Conservation (phyloP, 53 echinoderm and acorn worm species). For the Paelopatides confundens region DNA sequence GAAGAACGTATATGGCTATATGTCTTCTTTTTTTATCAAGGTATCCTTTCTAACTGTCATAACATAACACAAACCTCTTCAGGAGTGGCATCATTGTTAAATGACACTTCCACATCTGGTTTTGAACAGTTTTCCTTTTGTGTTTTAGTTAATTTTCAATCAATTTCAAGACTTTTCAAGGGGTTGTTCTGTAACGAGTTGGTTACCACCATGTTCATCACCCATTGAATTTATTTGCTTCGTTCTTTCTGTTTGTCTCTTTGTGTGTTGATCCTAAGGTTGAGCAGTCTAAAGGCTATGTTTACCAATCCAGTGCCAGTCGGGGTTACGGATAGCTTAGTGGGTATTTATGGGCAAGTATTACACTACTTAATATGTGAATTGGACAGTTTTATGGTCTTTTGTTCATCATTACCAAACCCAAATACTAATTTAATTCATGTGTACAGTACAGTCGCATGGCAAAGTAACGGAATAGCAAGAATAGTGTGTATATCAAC, state of each 20-base stretch:
- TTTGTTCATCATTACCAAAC: constrained; percentile 18
- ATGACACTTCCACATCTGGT: not conserved
- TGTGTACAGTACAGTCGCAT: not conserved
- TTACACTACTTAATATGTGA: constrained; percentile 17
- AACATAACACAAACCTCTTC: not conserved
- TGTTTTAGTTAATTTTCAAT: constrained; percentile 32
- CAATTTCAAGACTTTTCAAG: constrained; percentile 8
- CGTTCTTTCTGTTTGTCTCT: not conserved
- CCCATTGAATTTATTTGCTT: constrained; percentile 3
- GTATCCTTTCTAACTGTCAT: no score
- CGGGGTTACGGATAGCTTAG: constrained; percentile 29
- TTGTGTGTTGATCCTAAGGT: constrained; percentile 41
- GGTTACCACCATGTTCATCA: constrained; percentile 24
- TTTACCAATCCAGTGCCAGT: constrained; percentile 18
- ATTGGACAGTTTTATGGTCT: constrained; percentile 34
- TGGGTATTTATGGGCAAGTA: constrained; percentile 31
- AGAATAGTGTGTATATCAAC: no score
- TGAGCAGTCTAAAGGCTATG: constrained; percentile 41
- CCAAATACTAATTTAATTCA: constrained; percentile 11
- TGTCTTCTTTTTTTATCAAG: no score
- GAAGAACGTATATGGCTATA: no score
- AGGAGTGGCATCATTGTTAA: not conserved
- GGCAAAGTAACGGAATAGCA: not conserved
- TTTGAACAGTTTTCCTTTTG: not conserved
- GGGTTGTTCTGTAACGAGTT: constrained; percentile 10